phyloP scores from a whole-genome alignment of 2,888 invertebrate species.

The Thumatha senex region DNA sequence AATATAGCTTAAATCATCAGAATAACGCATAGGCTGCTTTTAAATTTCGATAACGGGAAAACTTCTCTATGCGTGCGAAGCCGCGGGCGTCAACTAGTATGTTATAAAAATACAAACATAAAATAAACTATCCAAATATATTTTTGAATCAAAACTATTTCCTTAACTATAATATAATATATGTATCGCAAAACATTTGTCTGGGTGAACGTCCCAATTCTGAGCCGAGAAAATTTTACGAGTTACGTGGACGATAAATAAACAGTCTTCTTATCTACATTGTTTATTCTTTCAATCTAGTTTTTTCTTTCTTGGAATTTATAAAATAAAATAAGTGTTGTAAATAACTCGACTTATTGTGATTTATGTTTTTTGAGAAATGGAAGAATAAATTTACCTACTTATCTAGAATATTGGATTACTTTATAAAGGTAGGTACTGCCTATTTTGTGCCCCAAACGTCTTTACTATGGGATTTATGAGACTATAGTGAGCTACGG shows the following conservation, averaged over 20 bases:
- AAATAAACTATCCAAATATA: neutral
- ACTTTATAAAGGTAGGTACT: neutral
- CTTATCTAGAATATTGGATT: neutral
- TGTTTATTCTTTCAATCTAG: conserved; percentile 21
- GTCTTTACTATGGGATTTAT: no score
- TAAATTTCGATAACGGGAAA: no score
- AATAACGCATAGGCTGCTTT: no score
- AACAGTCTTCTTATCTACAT: conserved; percentile 17
- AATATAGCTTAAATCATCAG: no score
- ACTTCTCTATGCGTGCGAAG: no score
- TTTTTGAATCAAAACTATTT: neutral
- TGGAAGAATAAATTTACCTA: neutral
- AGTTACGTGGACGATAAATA: conserved; percentile 25
- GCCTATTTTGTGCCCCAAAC: no score
- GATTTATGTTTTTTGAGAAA: neutral
- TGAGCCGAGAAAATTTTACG: conserved; percentile 29
- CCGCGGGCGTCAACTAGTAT: no score
- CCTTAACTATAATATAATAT: conserved; percentile 4
- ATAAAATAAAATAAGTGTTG: conserved; percentile 16
- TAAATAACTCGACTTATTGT: neutral
- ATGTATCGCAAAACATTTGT: conserved; percentile 18
- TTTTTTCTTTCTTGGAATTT: conserved; percentile 11
- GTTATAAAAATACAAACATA: neutral
- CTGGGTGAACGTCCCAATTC: conserved; percentile 23
- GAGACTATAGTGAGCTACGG: no score